Conservation (phyloP, 2,113 vertebrate species). For the Lates calcarifer region DNA sequence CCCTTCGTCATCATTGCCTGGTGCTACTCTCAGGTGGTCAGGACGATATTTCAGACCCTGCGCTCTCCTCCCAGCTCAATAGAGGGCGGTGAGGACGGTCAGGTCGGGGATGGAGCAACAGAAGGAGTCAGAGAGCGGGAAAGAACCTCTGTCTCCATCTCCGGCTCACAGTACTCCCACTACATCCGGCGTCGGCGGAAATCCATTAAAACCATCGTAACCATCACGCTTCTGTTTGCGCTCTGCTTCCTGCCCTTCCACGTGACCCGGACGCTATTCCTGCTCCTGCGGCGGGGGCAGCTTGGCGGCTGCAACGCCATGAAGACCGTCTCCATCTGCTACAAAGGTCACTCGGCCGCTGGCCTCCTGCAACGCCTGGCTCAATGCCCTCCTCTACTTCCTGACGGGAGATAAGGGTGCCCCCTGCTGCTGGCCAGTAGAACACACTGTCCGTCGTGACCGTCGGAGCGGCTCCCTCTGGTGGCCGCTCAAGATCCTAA, state of each 20-base stretch:
- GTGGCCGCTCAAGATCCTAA: conserved; percentile 83
- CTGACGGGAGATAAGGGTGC: conserved; percentile 86
- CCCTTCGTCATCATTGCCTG: conserved; percentile 87
- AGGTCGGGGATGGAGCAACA: conserved; percentile 34
- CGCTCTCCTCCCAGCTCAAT: conserved; percentile 74
- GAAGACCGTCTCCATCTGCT: conserved; percentile 86
- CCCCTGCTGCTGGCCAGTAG: conserved; percentile 76
- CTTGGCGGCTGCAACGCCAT: conserved; percentile 80
- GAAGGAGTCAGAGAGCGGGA: conserved; percentile 48
- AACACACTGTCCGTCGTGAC: conserved; percentile 56
- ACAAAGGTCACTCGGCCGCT: conserved; percentile 88
- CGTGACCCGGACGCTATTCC: conserved; percentile 87
- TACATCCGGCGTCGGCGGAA: conserved; percentile 83
- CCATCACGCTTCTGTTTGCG: conserved; percentile 87
- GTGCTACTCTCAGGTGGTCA: conserved; percentile 87
- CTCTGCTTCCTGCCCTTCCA: conserved; percentile 89
- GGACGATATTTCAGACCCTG: conserved; percentile 84
- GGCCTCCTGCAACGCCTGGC: conserved; percentile 88
- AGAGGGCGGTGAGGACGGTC: conserved; percentile 60
- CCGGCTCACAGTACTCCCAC: conserved; percentile 81
- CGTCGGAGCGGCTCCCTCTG: conserved; percentile 73
- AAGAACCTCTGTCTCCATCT: conserved; percentile 75
- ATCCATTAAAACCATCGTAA: conserved; percentile 87
- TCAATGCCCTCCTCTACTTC: conserved; percentile 88
- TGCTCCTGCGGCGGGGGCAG: conserved; percentile 82